phyloP scores from a whole-genome alignment of 2,888 invertebrate species.

The Agrenia bidenticulata region DNA sequence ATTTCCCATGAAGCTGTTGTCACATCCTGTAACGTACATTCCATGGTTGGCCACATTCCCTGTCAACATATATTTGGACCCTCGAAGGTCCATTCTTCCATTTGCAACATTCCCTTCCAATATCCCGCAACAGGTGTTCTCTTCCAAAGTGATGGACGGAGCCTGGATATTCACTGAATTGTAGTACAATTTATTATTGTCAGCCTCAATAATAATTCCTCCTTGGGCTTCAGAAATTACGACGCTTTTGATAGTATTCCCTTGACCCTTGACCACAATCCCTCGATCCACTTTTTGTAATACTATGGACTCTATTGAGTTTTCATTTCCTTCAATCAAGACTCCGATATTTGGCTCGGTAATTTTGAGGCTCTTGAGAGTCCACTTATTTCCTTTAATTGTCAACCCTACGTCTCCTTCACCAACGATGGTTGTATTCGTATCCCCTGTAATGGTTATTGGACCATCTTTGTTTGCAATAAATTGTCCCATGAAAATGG shows the following conservation, averaged over 20 bases:
- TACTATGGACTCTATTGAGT: constrained; percentile 40
- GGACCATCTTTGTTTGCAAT: constrained; percentile 41
- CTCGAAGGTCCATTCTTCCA: constrained; percentile 46
- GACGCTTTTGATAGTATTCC: constrained; percentile 47
- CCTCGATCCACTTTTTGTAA: constrained; percentile 40
- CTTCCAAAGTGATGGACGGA: constrained; percentile 46
- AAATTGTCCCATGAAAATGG: constrained; percentile 45
- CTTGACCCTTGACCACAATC: constrained; percentile 40
- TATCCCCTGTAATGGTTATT: constrained; percentile 46
- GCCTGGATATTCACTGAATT: constrained; percentile 52
- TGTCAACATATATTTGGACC: constrained; percentile 40
- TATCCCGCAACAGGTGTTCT: constrained; percentile 44
- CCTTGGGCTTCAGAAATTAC: constrained; percentile 50
- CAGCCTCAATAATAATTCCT: constrained; percentile 46
- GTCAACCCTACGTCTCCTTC: constrained; percentile 47
- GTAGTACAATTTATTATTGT: constrained; percentile 40
- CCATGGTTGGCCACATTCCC: constrained; percentile 50
- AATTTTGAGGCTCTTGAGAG: constrained; percentile 48
- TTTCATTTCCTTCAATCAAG: constrained; percentile 43
- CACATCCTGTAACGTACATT: constrained; percentile 45
- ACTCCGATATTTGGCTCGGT: constrained; percentile 45
- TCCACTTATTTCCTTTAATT: constrained; percentile 46
- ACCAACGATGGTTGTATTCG: constrained; percentile 47
- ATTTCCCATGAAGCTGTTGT: constrained; percentile 45
- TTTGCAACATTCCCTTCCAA: constrained; percentile 50